These are phyloP conservation scores for Diplodus sargus DNA, from an alignment of 2,797 vertebrate genomes.

Conservation along the genomic window DNA sequence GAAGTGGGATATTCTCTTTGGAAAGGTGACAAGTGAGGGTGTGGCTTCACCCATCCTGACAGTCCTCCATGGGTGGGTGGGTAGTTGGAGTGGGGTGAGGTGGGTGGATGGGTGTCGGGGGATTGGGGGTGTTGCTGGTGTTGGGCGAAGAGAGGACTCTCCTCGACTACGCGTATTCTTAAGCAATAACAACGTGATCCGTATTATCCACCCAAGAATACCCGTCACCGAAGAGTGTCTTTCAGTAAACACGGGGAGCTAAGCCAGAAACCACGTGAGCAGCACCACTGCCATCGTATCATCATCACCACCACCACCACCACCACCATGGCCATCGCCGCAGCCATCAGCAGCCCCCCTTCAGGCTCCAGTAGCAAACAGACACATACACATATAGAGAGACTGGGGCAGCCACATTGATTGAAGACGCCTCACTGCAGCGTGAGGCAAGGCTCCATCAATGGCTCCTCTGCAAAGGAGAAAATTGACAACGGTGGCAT, in stretches of 20 bases:
- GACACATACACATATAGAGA: slow-evolving; percentile 80
- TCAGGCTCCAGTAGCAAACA: slow-evolving; percentile 81
- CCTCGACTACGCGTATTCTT: slow-evolving; percentile 99
- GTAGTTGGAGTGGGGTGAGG: slow-evolving; percentile 52
- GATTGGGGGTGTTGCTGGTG: slow-evolving; percentile 59
- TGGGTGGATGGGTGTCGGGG: slow-evolving; percentile 62
- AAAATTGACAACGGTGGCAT: slow-evolving; percentile 84
- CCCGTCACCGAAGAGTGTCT: slow-evolving; percentile 99
- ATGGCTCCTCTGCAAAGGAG: slow-evolving; percentile 87
- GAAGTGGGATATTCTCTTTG: slow-evolving; percentile 26
- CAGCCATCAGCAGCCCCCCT: slow-evolving; percentile 62
- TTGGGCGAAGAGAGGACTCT: slow-evolving; percentile 92
- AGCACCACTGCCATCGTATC: slow-evolving; percentile 68
- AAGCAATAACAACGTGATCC: slow-evolving; percentile 99
- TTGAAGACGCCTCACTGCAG: slow-evolving; percentile 84
- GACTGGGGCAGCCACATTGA: slow-evolving; percentile 76
- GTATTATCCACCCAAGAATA: slow-evolving; percentile 99
- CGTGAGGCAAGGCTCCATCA: slow-evolving; percentile 84
- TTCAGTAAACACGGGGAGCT: slow-evolving; percentile 78
- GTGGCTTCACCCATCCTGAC: slow-evolving; percentile 63
- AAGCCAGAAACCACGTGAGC: slow-evolving; percentile 74
- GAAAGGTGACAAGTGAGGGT: slow-evolving; percentile 36
- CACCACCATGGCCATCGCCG: slow-evolving; percentile 39
- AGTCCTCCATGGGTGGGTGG: slow-evolving; percentile 62
- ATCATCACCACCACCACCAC: slow-evolving; percentile 57